Conservation (phyloP, 2,113 vertebrate genomes). For the human (Homo sapiens) region GRCh38 chr7:67801501-67802000, state of each 20-base stretch:
- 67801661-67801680: background rate
- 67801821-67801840: too few relatives aligned
- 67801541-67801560: conserved; percentile 34
- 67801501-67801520: conserved; percentile 52
- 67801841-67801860: too few relatives aligned
- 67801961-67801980: background rate
- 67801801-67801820: too few relatives aligned
- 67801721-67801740: background rate
- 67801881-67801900: background rate
- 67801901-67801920: background rate
- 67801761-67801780: too few relatives aligned
- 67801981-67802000: conserved; percentile 14
- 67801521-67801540: conserved; percentile 68
- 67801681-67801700: background rate
- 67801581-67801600: conserved; percentile 68
- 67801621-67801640: conserved; percentile 66
- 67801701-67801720: background rate
- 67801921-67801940: background rate
- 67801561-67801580: conserved; percentile 65
- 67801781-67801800: too few relatives aligned
- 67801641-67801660: conserved; percentile 45
- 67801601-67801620: conserved; percentile 66
- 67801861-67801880: background rate
- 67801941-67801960: background rate
- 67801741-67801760: rapidly evolving